Evolutionary conservation across 2,888 invertebrate species (phyloP), one percentile per base, ranked within the genome.

Genomic region (Drosophila antonietae): DNA sequence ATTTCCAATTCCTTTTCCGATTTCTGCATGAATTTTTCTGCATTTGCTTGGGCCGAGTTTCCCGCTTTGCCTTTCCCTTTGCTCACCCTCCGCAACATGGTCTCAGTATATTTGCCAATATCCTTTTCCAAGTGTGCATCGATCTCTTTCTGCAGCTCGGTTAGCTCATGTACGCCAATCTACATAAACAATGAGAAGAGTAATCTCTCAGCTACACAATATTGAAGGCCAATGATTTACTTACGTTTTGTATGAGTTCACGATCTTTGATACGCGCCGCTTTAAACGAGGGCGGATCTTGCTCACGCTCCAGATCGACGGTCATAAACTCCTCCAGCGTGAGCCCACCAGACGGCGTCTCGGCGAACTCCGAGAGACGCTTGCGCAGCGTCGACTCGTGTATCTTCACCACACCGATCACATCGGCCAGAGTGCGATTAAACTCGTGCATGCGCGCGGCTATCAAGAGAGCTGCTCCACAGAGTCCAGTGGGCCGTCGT

Each of bases 271-370:
- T 96, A 62, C 98, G 95, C 0, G 98, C 97, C 1, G 96, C 96
- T 92, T 97, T 97, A 91, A 98, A 99, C 2, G 98, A 97, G 0
- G 99, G 99, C 10, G 99, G 93, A 93, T 99, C 99, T 92, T 98
- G 97, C 90, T 98, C 98, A 83, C 98, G 97, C 91, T 99, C 98
- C 80, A 99, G 93, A 91, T 99, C 99, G 0, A 99, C 97, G 0
- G 96, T 97, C 96, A 98, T 97, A 91, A 99, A 99, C 93, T 99
- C 99, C 83, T 99, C 98, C 33, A 99, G 94, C 0, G 99, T 99
- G 60, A 99, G 93, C 10, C 96, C 96, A 90, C 98, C 98, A 14
- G 98, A 98, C 0, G 99, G 98, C 0, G 99, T 99, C 83, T 98
- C 98, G 0, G 98, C 98, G 92, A 99, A 99, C 93, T 99, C 99